Percentiles rank a stretch among this genome's conserved stretches.
Evolutionary conservation across 2,113 vertebrate genomes (phyloP).

Genomic region (Heliornis fulica): DNA sequence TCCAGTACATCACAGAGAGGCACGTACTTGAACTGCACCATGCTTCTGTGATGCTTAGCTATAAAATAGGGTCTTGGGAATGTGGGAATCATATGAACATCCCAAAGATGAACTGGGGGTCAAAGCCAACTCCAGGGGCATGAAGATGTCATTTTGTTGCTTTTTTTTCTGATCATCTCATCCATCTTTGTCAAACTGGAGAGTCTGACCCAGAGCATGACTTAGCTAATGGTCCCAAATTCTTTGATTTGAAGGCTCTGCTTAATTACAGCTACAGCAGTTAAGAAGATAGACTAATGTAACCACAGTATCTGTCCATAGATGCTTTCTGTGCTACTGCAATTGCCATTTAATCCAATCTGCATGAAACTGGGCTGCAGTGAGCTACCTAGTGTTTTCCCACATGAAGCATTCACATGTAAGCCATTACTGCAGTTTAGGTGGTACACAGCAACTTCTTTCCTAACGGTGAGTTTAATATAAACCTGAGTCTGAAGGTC

Average conservation of each 20-base stretch:
- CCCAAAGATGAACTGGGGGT: not conserved
- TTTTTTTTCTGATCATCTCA: not conserved
- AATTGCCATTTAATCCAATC: not conserved
- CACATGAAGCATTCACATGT: not conserved
- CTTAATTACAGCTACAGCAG: not conserved
- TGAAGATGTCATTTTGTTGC: not conserved
- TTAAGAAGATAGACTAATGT: not conserved
- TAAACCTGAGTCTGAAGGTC: not conserved
- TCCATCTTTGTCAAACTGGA: not conserved
- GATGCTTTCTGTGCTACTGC: not conserved
- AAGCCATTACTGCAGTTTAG: not conserved
- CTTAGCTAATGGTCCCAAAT: rapidly evolving
- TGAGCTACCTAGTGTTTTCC: not conserved
- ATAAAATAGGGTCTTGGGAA: not conserved
- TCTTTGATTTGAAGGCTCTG: not conserved
- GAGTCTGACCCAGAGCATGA: not conserved
- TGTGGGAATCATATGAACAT: not conserved
- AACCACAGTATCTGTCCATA: not conserved
- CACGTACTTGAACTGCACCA: not conserved
- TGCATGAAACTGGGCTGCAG: not conserved
- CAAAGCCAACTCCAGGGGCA: not conserved
- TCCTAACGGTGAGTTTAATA: rapidly evolving
- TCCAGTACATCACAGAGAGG: not conserved
- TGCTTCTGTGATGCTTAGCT: not conserved
- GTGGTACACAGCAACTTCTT: not conserved